phyloP scores from a whole-genome alignment of 2,113 vertebrate genomes.

The Calyptommatus sinebrachiatus region DNA sequence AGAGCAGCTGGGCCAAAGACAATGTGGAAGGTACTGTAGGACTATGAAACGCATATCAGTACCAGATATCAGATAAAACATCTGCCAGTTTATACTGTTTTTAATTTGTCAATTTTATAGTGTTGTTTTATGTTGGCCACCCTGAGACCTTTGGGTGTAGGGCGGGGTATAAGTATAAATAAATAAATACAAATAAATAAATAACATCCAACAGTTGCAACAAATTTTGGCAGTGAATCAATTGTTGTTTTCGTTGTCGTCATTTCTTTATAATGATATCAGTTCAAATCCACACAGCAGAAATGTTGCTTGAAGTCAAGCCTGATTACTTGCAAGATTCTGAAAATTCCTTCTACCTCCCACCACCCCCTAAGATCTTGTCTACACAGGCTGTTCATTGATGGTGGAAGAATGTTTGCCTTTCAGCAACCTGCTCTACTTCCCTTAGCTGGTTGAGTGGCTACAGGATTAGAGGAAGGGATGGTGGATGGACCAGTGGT shows the following conservation, averaged over 20 bases:
- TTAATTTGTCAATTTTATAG: too few species aligned
- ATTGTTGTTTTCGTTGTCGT: too few species aligned
- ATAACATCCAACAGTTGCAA: too few species aligned
- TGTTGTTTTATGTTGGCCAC: too few species aligned
- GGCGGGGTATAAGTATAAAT: too few species aligned
- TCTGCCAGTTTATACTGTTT: not conserved
- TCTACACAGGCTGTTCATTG: conserved; percentile 20
- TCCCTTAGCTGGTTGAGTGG: not conserved
- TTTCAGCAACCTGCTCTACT: conserved; percentile 20
- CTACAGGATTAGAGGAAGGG: not conserved
- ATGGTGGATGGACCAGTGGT: not conserved
- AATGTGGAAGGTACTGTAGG: not conserved
- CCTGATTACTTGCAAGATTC: not conserved
- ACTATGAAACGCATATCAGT: not conserved
- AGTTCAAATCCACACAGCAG: not conserved
- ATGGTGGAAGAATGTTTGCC: conserved; percentile 35
- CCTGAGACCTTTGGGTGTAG: too few species aligned
- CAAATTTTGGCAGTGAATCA: too few species aligned
- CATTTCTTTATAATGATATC: not conserved
- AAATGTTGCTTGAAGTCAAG: not conserved
- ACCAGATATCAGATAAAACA: not conserved
- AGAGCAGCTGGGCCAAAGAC: not conserved
- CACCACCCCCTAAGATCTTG: not conserved
- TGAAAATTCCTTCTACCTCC: too few species aligned
- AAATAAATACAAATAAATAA: too few species aligned